These are phyloP conservation scores for Otis tarda DNA, from an alignment of 2,113 vertebrate genomes.

Conservation along the genomic window DNA sequence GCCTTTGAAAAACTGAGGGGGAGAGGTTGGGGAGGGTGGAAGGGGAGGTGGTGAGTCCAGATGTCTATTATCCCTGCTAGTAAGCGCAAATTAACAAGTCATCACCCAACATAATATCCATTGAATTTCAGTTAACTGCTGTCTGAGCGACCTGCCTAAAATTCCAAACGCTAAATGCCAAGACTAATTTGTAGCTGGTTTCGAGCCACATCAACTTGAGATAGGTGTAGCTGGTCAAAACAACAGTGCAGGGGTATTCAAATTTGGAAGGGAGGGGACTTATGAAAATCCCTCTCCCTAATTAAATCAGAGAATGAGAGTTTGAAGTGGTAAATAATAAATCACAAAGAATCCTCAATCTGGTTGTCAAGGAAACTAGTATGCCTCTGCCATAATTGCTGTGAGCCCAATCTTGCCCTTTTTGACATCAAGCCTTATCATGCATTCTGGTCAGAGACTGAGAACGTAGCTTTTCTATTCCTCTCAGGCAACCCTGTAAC, in stretches of 20 bases:
- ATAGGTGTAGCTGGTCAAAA: neutral
- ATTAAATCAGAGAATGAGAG: constrained; percentile 83
- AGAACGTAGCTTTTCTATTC: constrained; percentile 75
- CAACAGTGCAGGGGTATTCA: constrained; percentile 35
- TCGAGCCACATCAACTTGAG: neutral
- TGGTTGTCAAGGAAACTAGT: constrained; percentile 88
- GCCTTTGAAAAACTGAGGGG: neutral
- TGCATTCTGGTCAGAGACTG: constrained; percentile 83
- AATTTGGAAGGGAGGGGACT: constrained; percentile 49
- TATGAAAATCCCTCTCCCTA: constrained; percentile 71
- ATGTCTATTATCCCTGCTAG: neutral
- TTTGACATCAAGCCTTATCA: constrained; percentile 82
- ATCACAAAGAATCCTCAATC: constrained; percentile 83
- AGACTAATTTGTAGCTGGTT: neutral
- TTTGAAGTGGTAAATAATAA: constrained; percentile 85
- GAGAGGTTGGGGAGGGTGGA: neutral
- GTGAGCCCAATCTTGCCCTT: constrained; percentile 81
- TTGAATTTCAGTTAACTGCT: constrained; percentile 18
- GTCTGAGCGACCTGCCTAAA: constrained; percentile 2
- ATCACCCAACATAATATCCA: neutral
- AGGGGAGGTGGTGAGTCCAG: neutral
- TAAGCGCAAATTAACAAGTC: constrained; percentile 24
- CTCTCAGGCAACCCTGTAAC: constrained; percentile 77
- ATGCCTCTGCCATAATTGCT: constrained; percentile 82
- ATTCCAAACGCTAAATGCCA: neutral